Conservation (phyloP, 2,888 invertebrate genomes). For the Drosophila ezoana region DNA sequence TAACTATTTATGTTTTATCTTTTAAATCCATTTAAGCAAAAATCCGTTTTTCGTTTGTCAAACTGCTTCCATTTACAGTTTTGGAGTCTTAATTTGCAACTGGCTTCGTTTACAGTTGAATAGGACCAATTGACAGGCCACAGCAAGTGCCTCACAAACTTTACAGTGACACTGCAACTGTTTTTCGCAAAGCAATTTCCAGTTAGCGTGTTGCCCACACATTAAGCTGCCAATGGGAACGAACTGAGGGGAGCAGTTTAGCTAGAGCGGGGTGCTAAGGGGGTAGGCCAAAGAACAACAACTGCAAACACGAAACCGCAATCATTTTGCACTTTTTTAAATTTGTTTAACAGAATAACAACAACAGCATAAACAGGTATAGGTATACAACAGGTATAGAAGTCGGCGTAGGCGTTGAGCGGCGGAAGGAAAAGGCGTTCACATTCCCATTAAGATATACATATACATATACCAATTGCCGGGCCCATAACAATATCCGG, state of each 20-base stretch:
- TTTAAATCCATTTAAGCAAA: too few species aligned
- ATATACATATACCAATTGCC: conserved; percentile 42
- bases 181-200: conserved; percentile 31
- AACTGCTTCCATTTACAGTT: too few species aligned
- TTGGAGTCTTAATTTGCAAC: neutral
- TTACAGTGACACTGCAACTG: conserved; percentile 11
- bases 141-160: conserved; percentile 10
- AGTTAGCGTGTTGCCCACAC: conserved; percentile 63
- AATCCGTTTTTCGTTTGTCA: too few species aligned
- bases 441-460: conserved; percentile 36
- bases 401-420: conserved; percentile 60
- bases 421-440: conserved; percentile 80
- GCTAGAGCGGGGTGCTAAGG: neutral
- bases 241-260: neutral
- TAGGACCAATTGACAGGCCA: neutral
- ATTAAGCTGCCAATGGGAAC: conserved; percentile 55
- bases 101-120: neutral
- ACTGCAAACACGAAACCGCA: conserved; percentile 72
- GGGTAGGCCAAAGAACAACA: neutral
- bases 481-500: conserved; percentile 77
- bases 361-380: conserved; percentile 7
- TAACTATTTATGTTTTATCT: too few species aligned
- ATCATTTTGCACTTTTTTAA: conserved; percentile 77
- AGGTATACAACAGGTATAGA: neutral
- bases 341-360: conserved; percentile 29